phyloP scores from a whole-genome alignment of 2,113 vertebrate species.

The Lontra canadensis region DNA sequence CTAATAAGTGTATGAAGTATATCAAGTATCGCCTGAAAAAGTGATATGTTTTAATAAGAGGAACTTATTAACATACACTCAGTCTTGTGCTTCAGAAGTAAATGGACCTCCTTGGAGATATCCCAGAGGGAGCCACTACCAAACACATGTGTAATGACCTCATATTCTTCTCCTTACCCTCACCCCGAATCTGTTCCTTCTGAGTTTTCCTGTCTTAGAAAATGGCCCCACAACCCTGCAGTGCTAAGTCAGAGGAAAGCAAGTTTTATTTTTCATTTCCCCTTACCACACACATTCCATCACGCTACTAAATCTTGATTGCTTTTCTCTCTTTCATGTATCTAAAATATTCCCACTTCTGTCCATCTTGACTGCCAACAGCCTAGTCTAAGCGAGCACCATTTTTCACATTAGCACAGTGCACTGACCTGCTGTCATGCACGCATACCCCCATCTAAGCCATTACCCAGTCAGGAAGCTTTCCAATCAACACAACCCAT shows the following conservation, averaged over 20 bases:
- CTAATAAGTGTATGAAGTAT: slow-evolving; percentile 99
- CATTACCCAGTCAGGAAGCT: background rate
- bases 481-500: background rate
- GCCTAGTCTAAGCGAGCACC: background rate
- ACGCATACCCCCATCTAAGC: background rate
- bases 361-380: background rate
- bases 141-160: background rate
- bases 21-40: slow-evolving; percentile 79
- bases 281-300: background rate
- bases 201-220: background rate
- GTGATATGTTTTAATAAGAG: background rate
- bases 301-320: background rate
- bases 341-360: background rate
- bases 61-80: background rate
- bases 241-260: background rate
- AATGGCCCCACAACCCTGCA: background rate
- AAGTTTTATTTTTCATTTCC: background rate
- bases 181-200: background rate
- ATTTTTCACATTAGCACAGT: background rate
- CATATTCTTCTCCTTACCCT: background rate
- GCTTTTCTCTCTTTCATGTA: background rate
- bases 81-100: background rate
- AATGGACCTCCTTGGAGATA: background rate
- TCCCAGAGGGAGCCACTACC: background rate
- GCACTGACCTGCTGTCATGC: background rate